Evolutionary conservation across 2,113 vertebrate genomes (phyloP).

Genomic region (Cephalopholis sonnerati): DNA sequence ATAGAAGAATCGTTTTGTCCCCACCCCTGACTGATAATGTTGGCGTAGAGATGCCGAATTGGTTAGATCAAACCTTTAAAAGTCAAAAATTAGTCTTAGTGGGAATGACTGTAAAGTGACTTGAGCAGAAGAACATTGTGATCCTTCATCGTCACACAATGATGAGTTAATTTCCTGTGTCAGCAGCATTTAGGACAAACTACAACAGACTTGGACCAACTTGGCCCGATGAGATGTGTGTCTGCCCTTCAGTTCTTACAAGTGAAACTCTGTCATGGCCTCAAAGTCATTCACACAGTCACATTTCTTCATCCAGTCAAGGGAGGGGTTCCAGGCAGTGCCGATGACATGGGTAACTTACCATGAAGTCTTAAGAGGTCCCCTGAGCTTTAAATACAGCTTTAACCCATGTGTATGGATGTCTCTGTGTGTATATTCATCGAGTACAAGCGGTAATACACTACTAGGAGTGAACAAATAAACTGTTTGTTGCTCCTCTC

Average conservation of each 20-base stretch:
- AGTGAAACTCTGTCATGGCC: neutral
- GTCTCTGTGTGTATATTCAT: constrained; percentile 3
- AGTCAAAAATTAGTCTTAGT: neutral
- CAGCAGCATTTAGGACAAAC: neutral
- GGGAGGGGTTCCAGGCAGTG: neutral
- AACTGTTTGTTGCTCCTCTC: neutral
- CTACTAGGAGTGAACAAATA: neutral
- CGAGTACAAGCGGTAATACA: neutral
- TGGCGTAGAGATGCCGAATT: neutral
- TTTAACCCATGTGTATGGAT: neutral
- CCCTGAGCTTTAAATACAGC: constrained; percentile 14
- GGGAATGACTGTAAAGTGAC: neutral
- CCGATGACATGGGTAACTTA: constrained; percentile 12
- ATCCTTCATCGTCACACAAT: neutral
- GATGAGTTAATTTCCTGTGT: neutral
- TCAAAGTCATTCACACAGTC: constrained; percentile 13
- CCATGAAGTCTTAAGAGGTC: constrained; percentile 55
- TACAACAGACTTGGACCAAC: neutral
- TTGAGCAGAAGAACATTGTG: neutral
- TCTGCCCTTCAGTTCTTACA: constrained; percentile 2
- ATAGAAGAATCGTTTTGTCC: no score
- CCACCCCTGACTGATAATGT: neutral
- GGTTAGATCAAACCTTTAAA: neutral
- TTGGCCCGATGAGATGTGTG: neutral
- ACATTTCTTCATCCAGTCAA: constrained; percentile 10